Evolutionary conservation across 1,140 invertebrate genomes (phyloP).

Genomic region (Drosophila saltans): DNA sequence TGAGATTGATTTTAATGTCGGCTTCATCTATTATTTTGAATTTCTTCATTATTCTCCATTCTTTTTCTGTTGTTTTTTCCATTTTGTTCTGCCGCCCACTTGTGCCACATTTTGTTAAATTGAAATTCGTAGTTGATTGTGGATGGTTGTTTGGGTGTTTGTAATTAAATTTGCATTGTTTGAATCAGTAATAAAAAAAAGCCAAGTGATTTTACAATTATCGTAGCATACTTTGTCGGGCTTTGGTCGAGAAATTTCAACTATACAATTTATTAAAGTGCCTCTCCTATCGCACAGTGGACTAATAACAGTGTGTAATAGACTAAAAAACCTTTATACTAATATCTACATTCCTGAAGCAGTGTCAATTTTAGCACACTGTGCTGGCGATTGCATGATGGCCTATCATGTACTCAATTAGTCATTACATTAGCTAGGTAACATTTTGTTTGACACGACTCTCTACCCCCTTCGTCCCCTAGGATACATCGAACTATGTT

Average conservation of each 20-base stretch:
- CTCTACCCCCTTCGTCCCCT: constrained; percentile 7
- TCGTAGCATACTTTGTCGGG: constrained; percentile 16
- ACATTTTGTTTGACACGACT: constrained; percentile 42
- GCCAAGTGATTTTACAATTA: constrained; percentile 14
- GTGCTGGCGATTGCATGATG: constrained; percentile 35
- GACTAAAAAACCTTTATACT: no score
- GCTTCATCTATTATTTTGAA: constrained; percentile 27
- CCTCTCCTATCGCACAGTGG: not conserved
- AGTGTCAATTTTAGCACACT: not conserved
- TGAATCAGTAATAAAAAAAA: constrained; percentile 13
- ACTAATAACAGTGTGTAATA: not conserved
- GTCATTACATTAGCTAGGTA: constrained; percentile 56
- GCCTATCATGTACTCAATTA: constrained; percentile 56
- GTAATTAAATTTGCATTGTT: constrained; percentile 36
- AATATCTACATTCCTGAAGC: not conserved
- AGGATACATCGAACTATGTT: constrained; percentile 39
- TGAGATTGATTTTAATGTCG: constrained; percentile 69
- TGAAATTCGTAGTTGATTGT: constrained; percentile 53
- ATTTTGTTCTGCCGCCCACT: constrained; percentile 35
- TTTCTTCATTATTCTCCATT: constrained; percentile 32
- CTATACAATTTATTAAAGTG: constrained; percentile 4
- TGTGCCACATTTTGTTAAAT: constrained; percentile 55
- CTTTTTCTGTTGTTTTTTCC: constrained; percentile 14
- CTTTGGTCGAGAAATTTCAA: not conserved
- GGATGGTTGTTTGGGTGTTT: constrained; percentile 10